These are phyloP conservation scores for Lycopodina hypogea DNA, from an alignment of 37 sponge, comb jelly and placozoan genomes.

Conservation along the genomic window DNA sequence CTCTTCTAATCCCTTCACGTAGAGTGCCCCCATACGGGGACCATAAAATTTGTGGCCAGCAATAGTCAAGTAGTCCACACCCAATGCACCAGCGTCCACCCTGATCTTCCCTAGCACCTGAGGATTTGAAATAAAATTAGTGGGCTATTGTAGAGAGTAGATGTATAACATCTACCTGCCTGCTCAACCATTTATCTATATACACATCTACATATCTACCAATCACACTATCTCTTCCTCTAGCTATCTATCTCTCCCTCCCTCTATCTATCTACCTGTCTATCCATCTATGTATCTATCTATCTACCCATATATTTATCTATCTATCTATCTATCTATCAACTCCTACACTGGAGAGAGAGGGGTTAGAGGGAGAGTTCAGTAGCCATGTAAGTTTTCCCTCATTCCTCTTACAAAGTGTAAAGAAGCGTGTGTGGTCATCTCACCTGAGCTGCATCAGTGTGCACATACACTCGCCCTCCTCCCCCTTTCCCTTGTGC, in stretches of 20 bases:
- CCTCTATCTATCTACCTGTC: too few species aligned
- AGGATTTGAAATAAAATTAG: not conserved
- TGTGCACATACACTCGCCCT: conserved; percentile 28
- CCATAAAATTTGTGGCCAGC: conserved; percentile 98
- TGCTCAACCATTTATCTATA: too few species aligned
- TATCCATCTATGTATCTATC: too few species aligned
- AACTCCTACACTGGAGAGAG: too few species aligned
- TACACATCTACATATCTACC: not conserved
- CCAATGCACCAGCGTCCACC: conserved; percentile 65
- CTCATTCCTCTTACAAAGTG: too few species aligned
- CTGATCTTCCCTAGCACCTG: conserved; percentile 83
- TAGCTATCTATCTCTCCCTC: too few species aligned
- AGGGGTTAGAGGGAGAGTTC: too few species aligned
- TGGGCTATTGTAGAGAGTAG: not conserved
- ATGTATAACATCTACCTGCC: not conserved
- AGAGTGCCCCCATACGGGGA: conserved; percentile 86
- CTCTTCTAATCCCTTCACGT: conserved; percentile 52
- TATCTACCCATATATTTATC: too few species aligned
- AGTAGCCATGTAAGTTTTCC: too few species aligned
- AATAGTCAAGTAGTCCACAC: conserved; percentile 83
- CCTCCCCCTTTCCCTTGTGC: not conserved
- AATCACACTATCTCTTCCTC: too few species aligned
- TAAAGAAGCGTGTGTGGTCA: too few species aligned
- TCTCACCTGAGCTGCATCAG: conserved; percentile 58
- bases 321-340: too few species aligned